Evolutionary conservation across 92 coral and sea anemone genomes (phyloP), one percentile per base, ranked within the genome.

Genomic region (Phenganax stokvisi): DNA sequence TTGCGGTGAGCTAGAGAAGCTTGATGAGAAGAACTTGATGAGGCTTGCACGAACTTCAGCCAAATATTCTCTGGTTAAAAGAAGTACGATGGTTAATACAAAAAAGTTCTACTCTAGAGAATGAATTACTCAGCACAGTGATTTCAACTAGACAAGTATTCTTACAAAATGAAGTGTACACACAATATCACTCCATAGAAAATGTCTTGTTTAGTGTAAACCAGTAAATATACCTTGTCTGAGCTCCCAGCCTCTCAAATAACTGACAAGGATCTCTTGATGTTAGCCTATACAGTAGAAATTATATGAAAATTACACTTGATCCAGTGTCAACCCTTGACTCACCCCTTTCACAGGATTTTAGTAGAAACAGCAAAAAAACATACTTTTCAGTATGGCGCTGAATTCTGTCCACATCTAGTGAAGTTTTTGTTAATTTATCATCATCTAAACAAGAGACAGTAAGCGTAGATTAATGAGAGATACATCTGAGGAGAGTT

Each of bases 181-280:
- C 47, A 37, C 3, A 5, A 2, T 37, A 37, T 37, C 47, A 37
- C 47, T 67, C 20, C 27, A 67, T 29, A 10, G 7, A 6, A 56
- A 73, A 20, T 20, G 25, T 20, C 25, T 20, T 20, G 25, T 20
- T 0, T 37, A 12, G 12, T 11, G 16, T 3, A 37, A 9, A 20
- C 10, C 56, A 20, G 55, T 65, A 17, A 28, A 5, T 30, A 6
- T 81, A 90, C 94, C 90, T 78, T 72, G 90, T 84, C 72, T 90
- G 94, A 65, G 78, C 87, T 86, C 88, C 94, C 80, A 90, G 81
- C 79, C 86, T 90, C 85, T 88, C 94, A 88, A 84, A 88, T 56
- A 90, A 78, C 77, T 90, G 94, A 86, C 85, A 87, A 1, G 94
- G 86, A 53, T 90, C 94, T 57, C 87, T 86, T 5, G 54, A 60